Conservation (phyloP, 2,888 invertebrate genomes). For the Phortica okadai region DNA sequence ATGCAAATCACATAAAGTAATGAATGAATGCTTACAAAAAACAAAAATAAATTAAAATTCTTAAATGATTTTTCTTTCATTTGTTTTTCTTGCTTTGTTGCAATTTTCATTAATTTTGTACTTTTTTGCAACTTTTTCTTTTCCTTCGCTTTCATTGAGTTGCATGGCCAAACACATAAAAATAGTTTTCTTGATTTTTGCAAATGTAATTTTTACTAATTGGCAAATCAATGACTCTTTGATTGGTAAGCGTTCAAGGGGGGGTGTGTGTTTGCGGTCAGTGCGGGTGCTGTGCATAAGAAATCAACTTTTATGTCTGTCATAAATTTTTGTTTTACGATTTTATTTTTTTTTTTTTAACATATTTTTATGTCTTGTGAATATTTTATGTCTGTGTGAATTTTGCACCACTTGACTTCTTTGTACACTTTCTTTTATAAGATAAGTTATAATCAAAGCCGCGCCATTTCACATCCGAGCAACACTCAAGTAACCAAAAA, state of each 20-base stretch:
- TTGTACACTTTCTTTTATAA: constrained; percentile 10
- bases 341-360: too few species aligned
- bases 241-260: neutral
- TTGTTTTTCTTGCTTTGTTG: neutral
- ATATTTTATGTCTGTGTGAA: neutral
- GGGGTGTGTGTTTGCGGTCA: neutral
- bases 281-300: neutral
- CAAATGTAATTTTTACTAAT: constrained; percentile 11
- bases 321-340: neutral
- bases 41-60: neutral
- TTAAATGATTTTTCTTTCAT: neutral
- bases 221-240: constrained; percentile 2
- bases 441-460: neutral
- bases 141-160: neutral
- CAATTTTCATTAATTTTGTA: constrained; percentile 2
- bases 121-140: neutral
- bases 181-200: neutral
- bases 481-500: neutral
- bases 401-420: neutral
- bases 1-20: neutral
- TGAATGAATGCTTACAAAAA: neutral
- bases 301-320: neutral
- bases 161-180: neutral
- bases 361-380: neutral
- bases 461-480: neutral